Percentiles rank a stretch among this genome's conserved stretches.
Evolutionary conservation across 2,888 invertebrate species (phyloP).

Genomic region (Drosophila emarginata): DNA sequence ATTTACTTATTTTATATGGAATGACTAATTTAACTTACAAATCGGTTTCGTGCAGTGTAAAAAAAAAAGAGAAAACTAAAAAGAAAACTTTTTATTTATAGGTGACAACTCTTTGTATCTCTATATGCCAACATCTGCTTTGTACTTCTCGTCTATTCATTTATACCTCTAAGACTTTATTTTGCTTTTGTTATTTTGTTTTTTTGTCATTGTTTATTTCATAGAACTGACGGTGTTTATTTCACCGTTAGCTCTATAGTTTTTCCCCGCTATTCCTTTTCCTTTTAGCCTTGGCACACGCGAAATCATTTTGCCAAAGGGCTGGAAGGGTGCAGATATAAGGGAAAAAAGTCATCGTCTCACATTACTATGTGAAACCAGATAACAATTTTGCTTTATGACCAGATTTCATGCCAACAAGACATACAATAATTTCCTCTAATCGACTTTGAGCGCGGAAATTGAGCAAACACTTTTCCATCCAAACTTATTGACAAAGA

Average conservation of each 20-base stretch:
- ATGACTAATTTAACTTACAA: not conserved
- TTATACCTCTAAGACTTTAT: slow-evolving; percentile 4
- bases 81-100: slow-evolving; percentile 12
- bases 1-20: too few species aligned
- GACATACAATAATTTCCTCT: slow-evolving; percentile 71
- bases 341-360: slow-evolving; percentile 29
- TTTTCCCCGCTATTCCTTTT: slow-evolving; percentile 13
- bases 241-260: slow-evolving; percentile 43
- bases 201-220: slow-evolving; percentile 22
- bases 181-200: slow-evolving; percentile 16
- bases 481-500: not conserved
- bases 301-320: slow-evolving; percentile 15
- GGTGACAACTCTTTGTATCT: slow-evolving; percentile 66
- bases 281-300: slow-evolving; percentile 17
- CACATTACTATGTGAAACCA: slow-evolving; percentile 63
- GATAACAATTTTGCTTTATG: slow-evolving; percentile 69
- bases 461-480: slow-evolving; percentile 72
- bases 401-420: slow-evolving; percentile 64
- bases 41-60: slow-evolving; percentile 28
- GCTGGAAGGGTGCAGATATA: not conserved
- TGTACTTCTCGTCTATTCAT: not conserved
- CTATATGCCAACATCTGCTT: slow-evolving; percentile 13
- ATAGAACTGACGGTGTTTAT: slow-evolving; percentile 48
- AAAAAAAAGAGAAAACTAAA: not conserved
- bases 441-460: slow-evolving; percentile 65